A percentile compares a stretch with the other conserved stretches of the same genome.
Conservation (phyloP, 2,113 vertebrate genomes). For the Rissa tridactyla region DNA sequence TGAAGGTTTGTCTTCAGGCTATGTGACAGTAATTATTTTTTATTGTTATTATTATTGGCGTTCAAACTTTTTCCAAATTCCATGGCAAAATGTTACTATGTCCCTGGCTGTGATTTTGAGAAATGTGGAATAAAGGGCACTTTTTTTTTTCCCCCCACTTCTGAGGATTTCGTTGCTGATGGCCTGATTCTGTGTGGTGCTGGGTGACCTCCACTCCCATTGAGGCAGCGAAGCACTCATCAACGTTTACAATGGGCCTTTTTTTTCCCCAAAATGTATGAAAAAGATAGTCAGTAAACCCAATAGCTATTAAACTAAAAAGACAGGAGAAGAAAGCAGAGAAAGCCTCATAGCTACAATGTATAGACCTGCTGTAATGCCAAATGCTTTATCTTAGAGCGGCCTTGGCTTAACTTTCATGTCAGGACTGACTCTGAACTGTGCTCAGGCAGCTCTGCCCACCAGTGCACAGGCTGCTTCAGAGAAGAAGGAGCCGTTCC, state of each 20-base stretch:
- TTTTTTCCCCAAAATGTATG: background rate
- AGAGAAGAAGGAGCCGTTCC: constrained; percentile 7
- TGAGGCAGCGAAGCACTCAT: background rate
- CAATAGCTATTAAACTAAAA: background rate
- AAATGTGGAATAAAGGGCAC: background rate
- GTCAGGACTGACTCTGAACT: constrained; percentile 26
- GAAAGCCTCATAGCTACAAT: background rate
- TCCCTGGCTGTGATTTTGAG: background rate
- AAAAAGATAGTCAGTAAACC: background rate
- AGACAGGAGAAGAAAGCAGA: background rate
- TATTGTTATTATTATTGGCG: background rate
- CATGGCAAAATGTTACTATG: background rate
- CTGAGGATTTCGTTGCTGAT: background rate
- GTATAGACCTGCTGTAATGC: background rate
- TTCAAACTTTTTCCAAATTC: background rate
- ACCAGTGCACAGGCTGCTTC: background rate
- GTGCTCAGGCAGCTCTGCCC: constrained; percentile 4
- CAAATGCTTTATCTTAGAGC: background rate
- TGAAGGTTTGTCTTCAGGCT: background rate
- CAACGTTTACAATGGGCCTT: background rate
- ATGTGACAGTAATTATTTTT: background rate
- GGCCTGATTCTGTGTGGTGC: background rate
- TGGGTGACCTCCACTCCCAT: background rate
- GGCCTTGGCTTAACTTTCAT: constrained; percentile 7
- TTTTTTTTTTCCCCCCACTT: background rate